phyloP scores from a whole-genome alignment of 1,140 invertebrate genomes.

The Drosophila mayri region DNA sequence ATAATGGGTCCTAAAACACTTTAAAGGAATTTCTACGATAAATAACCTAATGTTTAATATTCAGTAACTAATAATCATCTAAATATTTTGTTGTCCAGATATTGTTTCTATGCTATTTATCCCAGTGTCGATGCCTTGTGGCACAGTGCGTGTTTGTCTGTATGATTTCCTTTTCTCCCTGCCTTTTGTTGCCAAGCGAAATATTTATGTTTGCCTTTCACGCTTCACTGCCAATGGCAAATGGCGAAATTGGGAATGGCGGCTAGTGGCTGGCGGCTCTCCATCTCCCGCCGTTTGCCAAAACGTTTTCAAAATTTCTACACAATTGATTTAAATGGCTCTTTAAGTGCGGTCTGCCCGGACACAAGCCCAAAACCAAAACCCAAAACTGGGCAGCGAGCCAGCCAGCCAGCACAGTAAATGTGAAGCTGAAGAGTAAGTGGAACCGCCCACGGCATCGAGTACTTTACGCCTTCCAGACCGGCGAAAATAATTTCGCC shows the following conservation, averaged over 20 bases:
- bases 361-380: constrained; percentile 7
- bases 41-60: not conserved
- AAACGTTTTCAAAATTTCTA: constrained; percentile 73
- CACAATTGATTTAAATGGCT: constrained; percentile 79
- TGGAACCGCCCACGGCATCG: constrained; percentile 36
- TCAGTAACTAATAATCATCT: not conserved
- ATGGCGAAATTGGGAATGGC: constrained; percentile 12
- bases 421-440: constrained; percentile 10
- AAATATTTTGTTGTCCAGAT: not conserved
- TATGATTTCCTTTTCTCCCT: constrained; percentile 38
- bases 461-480: constrained; percentile 24
- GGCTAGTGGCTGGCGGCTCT: constrained; percentile 18
- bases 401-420: constrained; percentile 11
- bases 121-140: constrained; percentile 7
- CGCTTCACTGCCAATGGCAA: constrained; percentile 21
- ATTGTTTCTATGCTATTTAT: not conserved
- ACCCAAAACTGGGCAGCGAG: not conserved
- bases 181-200: constrained; percentile 70
- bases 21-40: not conserved
- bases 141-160: constrained; percentile 31
- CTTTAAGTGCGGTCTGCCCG: constrained; percentile 48
- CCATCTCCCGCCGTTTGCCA: constrained; percentile 23
- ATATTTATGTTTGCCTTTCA: constrained; percentile 82
- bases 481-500: constrained; percentile 49
- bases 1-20: not conserved